Base-by-base conservation (phyloP, 2,888 invertebrate genomes). In the Habroteleia sp. region DNA sequence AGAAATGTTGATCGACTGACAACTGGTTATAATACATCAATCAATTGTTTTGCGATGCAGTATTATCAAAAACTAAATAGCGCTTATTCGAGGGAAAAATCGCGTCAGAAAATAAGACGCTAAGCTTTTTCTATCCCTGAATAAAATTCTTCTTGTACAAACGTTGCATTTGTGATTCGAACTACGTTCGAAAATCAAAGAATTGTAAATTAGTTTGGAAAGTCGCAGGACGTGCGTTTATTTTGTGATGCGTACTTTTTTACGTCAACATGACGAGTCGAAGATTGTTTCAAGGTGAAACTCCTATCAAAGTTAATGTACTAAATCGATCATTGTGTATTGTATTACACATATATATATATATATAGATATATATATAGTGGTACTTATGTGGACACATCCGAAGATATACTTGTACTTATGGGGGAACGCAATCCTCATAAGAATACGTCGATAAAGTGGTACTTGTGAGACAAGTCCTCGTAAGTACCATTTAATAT, bases 231-330 rank as follows among this genome's bases (percentile, higher is more conserved):
- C 37, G 14, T 35, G 52, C 63, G 13, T 44, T 65, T 66, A 56
- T 66, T 66, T 66, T 46, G 27, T 31, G 39, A 56, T 54, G 46
- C 46, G 11, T 46, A 66, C 56, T 56, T 66, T 46, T 56, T 66
- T 14, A 37, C 3, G 35, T 6, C 7, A 20, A 10, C 7, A 16
- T 46, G 1, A 5, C 29, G 29, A 29, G 16, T 8, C 11, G 6
- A 48, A 11, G 20, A 29, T 29, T 25, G 17, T 41, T 39, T 35
- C 35, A 3, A 39, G 16, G 27, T 7, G 11, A 54, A 54, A 54
- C 11, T 17, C n/a, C 8, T 44, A 29, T 42, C 8, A 33, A 33
- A 31, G 31, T 58, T 2, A 56, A 56, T 20, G 20, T 41, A 56
- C 16, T 2, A 44, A 44, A 42, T 60, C 16, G 16, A 63, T 44